phyloP scores from a whole-genome alignment of 2,888 invertebrate genomes.

The Vanessa cardui region DNA sequence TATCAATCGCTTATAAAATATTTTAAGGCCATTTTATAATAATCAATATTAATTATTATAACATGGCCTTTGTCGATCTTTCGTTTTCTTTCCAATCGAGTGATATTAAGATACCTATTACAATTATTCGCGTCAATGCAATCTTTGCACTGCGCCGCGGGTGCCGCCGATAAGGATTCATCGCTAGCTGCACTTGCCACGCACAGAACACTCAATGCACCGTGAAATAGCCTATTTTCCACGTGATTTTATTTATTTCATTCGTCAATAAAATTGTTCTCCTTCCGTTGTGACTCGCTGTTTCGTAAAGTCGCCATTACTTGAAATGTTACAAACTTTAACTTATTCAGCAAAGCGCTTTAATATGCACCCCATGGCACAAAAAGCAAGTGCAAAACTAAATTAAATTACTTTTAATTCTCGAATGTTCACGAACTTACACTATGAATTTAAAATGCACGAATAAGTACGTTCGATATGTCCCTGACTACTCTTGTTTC shows the following conservation, averaged over 20 bases:
- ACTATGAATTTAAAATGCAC: slow-evolving; percentile 60
- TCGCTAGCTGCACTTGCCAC: slow-evolving; percentile 57
- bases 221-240: slow-evolving; percentile 83
- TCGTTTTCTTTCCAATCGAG: background rate
- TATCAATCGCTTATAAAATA: no score
- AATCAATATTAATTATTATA: no score
- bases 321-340: slow-evolving; percentile 4
- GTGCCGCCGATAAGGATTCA: slow-evolving; percentile 57
- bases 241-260: slow-evolving; percentile 81
- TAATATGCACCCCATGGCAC: slow-evolving; percentile 41
- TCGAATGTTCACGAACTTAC: slow-evolving; percentile 55
- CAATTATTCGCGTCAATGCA: slow-evolving; percentile 65
- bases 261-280: slow-evolving; percentile 73
- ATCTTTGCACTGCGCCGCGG: slow-evolving; percentile 62
- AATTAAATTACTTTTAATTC: slow-evolving; percentile 58
- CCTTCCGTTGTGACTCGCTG: slow-evolving; percentile 57
- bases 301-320: slow-evolving; percentile 55
- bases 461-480: slow-evolving; percentile 57
- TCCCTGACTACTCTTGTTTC: slow-evolving; percentile 56
- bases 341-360: slow-evolving; percentile 26
- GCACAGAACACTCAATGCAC: slow-evolving; percentile 79
- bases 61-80: no score
- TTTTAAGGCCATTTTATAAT: no score
- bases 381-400: slow-evolving; percentile 40
- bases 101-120: background rate